These are phyloP conservation scores for Sicus ferrugineus DNA, from an alignment of 2,888 invertebrate species.

Conservation along the genomic window DNA sequence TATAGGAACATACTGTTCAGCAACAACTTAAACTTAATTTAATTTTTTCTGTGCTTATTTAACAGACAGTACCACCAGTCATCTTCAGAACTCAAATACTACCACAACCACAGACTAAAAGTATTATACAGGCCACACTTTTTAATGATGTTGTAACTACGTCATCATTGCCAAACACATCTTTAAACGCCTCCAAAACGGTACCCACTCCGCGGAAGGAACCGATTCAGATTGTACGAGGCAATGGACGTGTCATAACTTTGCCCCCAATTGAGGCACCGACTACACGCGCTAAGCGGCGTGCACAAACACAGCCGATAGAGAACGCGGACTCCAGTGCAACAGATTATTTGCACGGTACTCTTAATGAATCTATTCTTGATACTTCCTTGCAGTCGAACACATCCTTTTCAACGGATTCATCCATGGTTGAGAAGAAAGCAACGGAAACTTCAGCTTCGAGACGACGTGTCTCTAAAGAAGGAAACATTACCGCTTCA, in stretches of 20 bases:
- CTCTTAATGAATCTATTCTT: conserved; percentile 44
- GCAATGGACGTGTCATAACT: conserved; percentile 79
- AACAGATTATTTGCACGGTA: conserved; percentile 19
- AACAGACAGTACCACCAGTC: conserved; percentile 34
- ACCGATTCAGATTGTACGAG: conserved; percentile 76
- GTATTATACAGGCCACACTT: conserved; percentile 41
- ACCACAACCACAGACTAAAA: conserved; percentile 39
- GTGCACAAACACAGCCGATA: conserved; percentile 65
- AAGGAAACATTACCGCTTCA: conserved; percentile 19
- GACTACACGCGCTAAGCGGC: conserved; percentile 77
- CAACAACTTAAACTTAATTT: no score
- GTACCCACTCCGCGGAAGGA: conserved; percentile 53
- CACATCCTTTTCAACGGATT: conserved; percentile 41
- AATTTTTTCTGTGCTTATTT: conserved; percentile 23
- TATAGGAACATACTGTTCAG: no score
- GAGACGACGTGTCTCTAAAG: conserved; percentile 41
- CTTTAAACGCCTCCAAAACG: conserved; percentile 33
- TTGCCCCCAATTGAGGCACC: conserved; percentile 85
- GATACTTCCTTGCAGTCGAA: conserved; percentile 48
- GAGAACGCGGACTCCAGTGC: conserved; percentile 37
- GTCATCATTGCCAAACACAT: conserved; percentile 33
- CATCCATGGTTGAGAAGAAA: conserved; percentile 39
- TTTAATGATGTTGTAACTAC: not conserved
- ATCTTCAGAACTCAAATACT: conserved; percentile 3
- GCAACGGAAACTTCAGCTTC: conserved; percentile 20